Percentiles rank a stretch among this genome's conserved stretches.
phyloP scores from a whole-genome alignment of 2,113 vertebrate genomes.

The Porphyrio hochstetteri region DNA sequence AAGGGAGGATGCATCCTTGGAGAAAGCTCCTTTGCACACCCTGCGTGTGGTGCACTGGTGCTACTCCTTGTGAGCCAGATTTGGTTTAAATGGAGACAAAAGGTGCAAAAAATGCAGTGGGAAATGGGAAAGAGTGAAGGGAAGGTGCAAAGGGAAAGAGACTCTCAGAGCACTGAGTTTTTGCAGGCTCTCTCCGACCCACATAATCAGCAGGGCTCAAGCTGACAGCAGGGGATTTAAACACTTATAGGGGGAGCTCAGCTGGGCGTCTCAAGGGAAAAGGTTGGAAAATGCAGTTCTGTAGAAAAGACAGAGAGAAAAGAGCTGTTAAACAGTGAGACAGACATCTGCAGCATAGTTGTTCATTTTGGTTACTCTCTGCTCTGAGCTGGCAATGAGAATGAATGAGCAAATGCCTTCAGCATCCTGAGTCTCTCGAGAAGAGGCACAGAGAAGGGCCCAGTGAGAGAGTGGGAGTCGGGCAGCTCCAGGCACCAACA shows the following conservation, averaged over 20 bases:
- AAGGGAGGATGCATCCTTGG: not conserved
- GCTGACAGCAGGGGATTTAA: conserved; percentile 73
- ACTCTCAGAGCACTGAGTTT: conserved; percentile 56
- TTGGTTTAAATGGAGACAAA: conserved; percentile 23
- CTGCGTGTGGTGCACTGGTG: not conserved
- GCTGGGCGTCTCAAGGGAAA: conserved; percentile 69
- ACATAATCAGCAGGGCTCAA: conserved; percentile 71
- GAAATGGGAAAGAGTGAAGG: conserved; percentile 11
- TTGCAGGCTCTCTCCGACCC: conserved; percentile 58
- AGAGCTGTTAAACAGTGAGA: conserved; percentile 55
- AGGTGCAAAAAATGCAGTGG: conserved; percentile 4
- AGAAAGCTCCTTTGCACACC: not conserved
- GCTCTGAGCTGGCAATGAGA: conserved; percentile 15
- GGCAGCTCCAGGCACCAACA: not conserved
- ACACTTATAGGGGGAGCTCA: conserved; percentile 69
- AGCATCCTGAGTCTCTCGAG: not conserved
- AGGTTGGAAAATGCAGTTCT: conserved; percentile 58
- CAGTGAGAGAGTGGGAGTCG: fast-evolving
- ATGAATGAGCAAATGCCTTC: conserved; percentile 5
- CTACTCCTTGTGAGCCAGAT: not conserved
- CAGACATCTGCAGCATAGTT: conserved; percentile 63
- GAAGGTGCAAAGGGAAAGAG: conserved; percentile 33
- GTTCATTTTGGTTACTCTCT: conserved; percentile 47
- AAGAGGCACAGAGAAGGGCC: not conserved
- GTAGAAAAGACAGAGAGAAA: conserved; percentile 47